These are phyloP conservation scores for Cremastinae sp. DNA, from an alignment of 2,888 invertebrate genomes.

Conservation along the genomic window DNA sequence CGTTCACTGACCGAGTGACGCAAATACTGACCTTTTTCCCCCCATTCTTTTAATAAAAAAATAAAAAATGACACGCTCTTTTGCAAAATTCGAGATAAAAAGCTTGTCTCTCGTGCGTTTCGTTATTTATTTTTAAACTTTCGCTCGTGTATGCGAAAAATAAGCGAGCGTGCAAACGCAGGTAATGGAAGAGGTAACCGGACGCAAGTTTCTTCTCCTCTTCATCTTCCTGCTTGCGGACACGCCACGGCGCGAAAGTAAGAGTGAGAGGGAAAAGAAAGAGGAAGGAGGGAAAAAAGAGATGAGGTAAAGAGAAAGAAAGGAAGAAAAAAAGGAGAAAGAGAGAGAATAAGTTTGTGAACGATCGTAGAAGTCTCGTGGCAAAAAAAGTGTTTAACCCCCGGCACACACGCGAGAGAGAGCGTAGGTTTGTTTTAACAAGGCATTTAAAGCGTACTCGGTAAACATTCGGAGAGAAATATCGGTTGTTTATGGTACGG, in stretches of 20 bases:
- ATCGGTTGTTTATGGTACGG: conserved; percentile 79
- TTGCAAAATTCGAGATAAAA: no score
- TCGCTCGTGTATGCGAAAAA: conserved; percentile 35
- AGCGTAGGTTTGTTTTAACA: conserved; percentile 81
- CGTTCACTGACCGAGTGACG: conserved; percentile 61
- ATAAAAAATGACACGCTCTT: no score
- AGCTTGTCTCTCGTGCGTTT: no score
- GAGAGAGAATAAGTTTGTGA: no score
- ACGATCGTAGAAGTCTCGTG: conserved; percentile 42
- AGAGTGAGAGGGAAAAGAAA: conserved; percentile 36
- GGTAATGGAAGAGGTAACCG: conserved; percentile 47
- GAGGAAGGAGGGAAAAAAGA: conserved; percentile 37
- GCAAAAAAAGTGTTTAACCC: conserved; percentile 55
- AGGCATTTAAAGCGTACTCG: conserved; percentile 80
- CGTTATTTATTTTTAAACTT: no score
- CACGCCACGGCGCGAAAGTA: conserved; percentile 45
- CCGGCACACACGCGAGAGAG: conserved; percentile 59
- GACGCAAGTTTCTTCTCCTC: conserved; percentile 40
- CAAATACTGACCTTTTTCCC: conserved; percentile 36
- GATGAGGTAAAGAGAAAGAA: conserved; percentile 4
- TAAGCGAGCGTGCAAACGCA: neutral
- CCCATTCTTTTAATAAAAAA: no score
- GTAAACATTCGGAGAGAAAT: conserved; percentile 80
- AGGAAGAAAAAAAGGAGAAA: neutral
- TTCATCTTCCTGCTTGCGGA: conserved; percentile 51